A percentile compares a stretch with the other conserved stretches of the same genome.
Evolutionary conservation across 2,797 vertebrate genomes (phyloP).

Genomic region (Premnoplex brunnescens): DNA sequence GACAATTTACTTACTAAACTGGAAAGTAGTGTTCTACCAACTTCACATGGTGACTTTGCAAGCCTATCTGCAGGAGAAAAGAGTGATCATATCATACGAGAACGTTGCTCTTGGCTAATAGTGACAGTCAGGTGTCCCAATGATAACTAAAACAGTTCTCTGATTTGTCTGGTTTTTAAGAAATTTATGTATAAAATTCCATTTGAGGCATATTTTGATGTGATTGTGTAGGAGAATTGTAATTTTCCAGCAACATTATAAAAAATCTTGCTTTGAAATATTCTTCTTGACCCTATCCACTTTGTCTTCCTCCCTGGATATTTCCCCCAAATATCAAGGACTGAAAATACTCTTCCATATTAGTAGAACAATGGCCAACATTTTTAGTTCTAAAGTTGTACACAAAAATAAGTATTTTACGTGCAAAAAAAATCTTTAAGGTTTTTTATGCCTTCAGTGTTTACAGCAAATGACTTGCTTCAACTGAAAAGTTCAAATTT

Average conservation of each 20-base stretch:
- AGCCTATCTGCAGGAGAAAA: not conserved
- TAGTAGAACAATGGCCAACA: not conserved
- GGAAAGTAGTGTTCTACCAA: not conserved
- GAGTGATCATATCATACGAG: accelerated
- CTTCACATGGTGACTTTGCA: not conserved
- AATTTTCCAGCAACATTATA: not conserved
- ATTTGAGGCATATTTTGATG: not conserved
- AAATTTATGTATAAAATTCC: not conserved
- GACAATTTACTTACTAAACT: accelerated
- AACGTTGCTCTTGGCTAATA: not conserved
- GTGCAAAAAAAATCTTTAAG: not conserved
- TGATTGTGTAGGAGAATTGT: not conserved
- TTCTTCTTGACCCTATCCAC: not conserved
- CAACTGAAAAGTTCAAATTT: not conserved
- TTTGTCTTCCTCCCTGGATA: not conserved
- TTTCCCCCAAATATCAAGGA: not conserved
- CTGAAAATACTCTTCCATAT: not conserved
- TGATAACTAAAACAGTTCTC: not conserved
- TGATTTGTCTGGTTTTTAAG: not conserved
- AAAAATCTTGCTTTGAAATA: not conserved
- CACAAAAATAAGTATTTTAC: not conserved
- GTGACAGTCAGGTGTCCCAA: not conserved
- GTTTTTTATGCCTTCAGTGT: not conserved
- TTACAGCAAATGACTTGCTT: not conserved
- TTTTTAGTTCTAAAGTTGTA: not conserved